Evolutionary conservation across 2,888 invertebrate species (phyloP).

Genomic region (Spatulosminthurus flaviceps): DNA sequence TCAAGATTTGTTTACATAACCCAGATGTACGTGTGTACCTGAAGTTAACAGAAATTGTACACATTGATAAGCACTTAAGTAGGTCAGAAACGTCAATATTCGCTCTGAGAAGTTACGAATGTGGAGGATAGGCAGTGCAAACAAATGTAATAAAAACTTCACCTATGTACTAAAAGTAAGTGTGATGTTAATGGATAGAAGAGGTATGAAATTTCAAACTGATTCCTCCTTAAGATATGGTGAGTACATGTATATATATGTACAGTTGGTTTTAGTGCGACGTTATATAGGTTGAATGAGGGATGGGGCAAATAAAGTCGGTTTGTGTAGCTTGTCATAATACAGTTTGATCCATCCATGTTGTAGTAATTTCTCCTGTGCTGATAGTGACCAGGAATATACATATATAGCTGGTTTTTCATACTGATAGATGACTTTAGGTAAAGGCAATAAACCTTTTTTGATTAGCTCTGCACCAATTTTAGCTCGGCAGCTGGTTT

Average conservation of each 20-base stretch:
- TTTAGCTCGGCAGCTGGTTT: too few species aligned
- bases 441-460: too few species aligned
- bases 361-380: too few species aligned
- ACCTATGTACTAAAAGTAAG: neutral
- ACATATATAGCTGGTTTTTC: too few species aligned
- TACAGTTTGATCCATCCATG: too few species aligned
- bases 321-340: too few species aligned
- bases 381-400: too few species aligned
- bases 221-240: slow-evolving; percentile 22
- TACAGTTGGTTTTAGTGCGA: too few species aligned
- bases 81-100: slow-evolving; percentile 26
- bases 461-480: too few species aligned
- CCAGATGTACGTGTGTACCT: neutral
- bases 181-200: neutral
- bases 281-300: too few species aligned
- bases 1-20: slow-evolving; percentile 18
- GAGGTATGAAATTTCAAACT: neutral
- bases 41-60: neutral
- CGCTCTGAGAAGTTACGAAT: neutral
- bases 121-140: neutral
- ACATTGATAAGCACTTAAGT: slow-evolving; percentile 18
- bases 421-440: too few species aligned
- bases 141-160: neutral
- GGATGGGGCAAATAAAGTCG: too few species aligned
- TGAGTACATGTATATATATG: neutral